Base-by-base conservation (phyloP, 2,888 invertebrate species). In the Oscheius sp. region DNA sequence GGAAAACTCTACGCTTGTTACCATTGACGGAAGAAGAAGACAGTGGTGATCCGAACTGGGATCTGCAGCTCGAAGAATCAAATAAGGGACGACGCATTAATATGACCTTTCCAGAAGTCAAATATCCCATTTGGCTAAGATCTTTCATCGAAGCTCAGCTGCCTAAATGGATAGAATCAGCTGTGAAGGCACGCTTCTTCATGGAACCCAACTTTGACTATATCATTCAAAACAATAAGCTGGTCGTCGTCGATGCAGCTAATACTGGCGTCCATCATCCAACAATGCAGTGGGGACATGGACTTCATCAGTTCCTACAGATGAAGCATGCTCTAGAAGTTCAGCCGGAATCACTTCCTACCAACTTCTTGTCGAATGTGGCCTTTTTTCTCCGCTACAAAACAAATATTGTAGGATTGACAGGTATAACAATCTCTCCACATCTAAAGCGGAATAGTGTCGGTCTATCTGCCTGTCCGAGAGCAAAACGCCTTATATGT, bases 221-320 rank as follows among this genome's bases (percentile, higher is more conserved):
- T 21, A n/a, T 3, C 5, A 53, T 53, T 2, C 5, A 10, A 2
- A 21, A 53, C 21, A 21, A 53, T 2, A n/a, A 13, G n/a, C 13
- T 53, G 3, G 11, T 53, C 29, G 33, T 21, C 2, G 58, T 58
- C 32, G 58, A 58, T 11, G 2, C 58, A 2, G 33, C 32, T 58
- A 58, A 33, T 21, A 58, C 32, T 33, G 58, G 58, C 10, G 29
- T 33, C 11, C 58, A 33, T 33, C 29, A 58, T 11, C 58, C 32
- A 13, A 4, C 32, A 2, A 58, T 58, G 58, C 29, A 33, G 11
- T 58, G 58, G 58, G 29, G 32, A 2, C 58, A 58, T 29, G 58
- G 58, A 5, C 35, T 58, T 2, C 58, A 58, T 29, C 58, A 58
- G 21, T 58, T 58, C 58, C 33, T 58, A 2, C 32, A 58, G 21